phyloP scores from a whole-genome alignment of 2,888 invertebrate genomes.

The Euproctis similis region DNA sequence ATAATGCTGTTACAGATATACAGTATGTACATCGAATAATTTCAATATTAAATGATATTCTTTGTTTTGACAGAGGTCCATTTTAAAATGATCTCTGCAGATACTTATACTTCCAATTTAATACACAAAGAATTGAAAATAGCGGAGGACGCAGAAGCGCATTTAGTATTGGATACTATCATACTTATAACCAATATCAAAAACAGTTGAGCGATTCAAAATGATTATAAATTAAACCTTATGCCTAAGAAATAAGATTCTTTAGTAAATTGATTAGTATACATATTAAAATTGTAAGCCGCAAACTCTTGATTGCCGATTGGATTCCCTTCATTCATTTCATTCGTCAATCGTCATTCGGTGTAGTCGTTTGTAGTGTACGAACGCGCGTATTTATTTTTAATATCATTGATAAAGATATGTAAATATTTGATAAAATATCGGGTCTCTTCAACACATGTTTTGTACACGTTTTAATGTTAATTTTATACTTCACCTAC shows the following conservation, averaged over 20 bases:
- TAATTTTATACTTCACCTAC: constrained; percentile 1
- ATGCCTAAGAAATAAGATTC: not conserved
- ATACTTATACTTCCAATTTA: not conserved
- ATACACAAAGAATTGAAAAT: not conserved
- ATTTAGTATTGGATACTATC: constrained; percentile 3
- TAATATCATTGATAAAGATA: constrained; percentile 16
- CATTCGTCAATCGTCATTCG: too few species aligned
- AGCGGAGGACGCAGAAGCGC: constrained; percentile 8
- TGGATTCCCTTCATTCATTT: too few species aligned
- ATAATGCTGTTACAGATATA: not conserved
- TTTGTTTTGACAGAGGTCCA: constrained; percentile 9
- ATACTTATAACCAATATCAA: too few species aligned
- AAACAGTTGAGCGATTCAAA: too few species aligned
- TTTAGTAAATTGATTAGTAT: not conserved
- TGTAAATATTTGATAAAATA: constrained; percentile 14
- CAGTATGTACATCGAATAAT: not conserved
- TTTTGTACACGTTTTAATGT: too few species aligned
- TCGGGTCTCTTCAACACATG: constrained; percentile 2
- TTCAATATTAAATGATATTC: constrained; percentile 5
- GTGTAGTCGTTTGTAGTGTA: constrained; percentile 8
- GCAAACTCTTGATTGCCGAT: constrained; percentile 13
- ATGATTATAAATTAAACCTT: constrained; percentile 8
- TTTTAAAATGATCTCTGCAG: constrained; percentile 7
- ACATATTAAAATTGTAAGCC: constrained; percentile 5
- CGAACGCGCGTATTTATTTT: constrained; percentile 10